Conservation (phyloP, 2,797 vertebrate species). For the Champsocephalus esox region DNA sequence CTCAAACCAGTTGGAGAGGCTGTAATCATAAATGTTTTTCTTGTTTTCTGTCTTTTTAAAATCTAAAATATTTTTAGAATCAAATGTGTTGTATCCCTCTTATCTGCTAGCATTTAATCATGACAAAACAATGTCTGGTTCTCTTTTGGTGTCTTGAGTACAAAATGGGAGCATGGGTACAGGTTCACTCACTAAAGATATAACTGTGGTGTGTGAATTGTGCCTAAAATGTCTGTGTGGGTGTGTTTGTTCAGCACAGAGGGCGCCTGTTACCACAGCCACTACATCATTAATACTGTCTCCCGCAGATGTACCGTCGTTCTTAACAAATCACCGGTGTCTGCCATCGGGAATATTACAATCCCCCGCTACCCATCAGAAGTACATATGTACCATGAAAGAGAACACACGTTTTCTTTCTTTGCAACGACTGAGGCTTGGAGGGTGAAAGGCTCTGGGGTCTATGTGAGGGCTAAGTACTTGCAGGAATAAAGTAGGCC, state of each 20-base stretch:
- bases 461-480: constrained; percentile 66
- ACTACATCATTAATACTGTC: constrained; percentile 71
- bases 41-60: no score
- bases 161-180: constrained; percentile 37
- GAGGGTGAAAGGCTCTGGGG: constrained; percentile 55
- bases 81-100: neutral
- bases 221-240: neutral
- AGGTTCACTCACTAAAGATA: constrained; percentile 41
- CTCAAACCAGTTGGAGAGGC: neutral
- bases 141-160: constrained; percentile 4
- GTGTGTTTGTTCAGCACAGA: constrained; percentile 18
- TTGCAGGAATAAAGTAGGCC: constrained; percentile 54
- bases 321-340: constrained; percentile 72
- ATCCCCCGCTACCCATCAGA: constrained; percentile 53
- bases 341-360: constrained; percentile 66
- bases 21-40: neutral
- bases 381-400: constrained; percentile 75
- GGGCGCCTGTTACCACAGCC: constrained; percentile 56
- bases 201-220: neutral
- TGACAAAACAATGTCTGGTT: neutral
- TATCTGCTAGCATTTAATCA: neutral
- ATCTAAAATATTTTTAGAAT: neutral
- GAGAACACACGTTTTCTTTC: constrained; percentile 77
- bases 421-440: constrained; percentile 24
- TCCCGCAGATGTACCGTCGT: constrained; percentile 68